Percentiles rank a stretch among this genome's conserved stretches.
Conservation (phyloP, 2,888 invertebrate genomes). For the Parapristionchus giblindavisi region DNA sequence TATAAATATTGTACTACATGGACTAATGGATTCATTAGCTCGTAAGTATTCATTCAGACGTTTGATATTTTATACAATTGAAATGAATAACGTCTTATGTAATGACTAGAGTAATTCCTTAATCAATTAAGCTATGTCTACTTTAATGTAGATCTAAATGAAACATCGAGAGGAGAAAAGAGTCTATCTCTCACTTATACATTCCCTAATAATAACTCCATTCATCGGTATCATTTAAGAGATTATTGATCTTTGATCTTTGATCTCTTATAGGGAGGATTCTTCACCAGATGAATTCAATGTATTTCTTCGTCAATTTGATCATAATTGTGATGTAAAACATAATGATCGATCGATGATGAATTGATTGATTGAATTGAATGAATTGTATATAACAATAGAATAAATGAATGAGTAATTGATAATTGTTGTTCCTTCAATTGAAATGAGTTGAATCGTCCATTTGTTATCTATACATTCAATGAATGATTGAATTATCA, state of each 20-base stretch:
- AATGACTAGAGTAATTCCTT: not conserved
- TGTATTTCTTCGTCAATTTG: slow-evolving; percentile 32
- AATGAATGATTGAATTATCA: too few relatives aligned
- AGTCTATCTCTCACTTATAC: slow-evolving; percentile 34
- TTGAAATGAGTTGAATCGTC: not conserved
- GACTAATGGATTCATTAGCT: slow-evolving; percentile 35
- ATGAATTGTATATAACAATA: too few relatives aligned
- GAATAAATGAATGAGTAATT: not conserved
- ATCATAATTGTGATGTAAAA: slow-evolving; percentile 34
- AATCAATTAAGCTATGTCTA: slow-evolving; percentile 31
- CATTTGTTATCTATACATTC: not conserved
- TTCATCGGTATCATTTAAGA: slow-evolving; percentile 23
- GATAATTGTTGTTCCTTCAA: not conserved
- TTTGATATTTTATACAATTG: not conserved
- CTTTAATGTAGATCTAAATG: slow-evolving; percentile 37
- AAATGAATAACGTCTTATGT: not conserved
- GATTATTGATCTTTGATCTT: not conserved
- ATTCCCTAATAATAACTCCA: slow-evolving; percentile 29
- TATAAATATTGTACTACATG: slow-evolving; percentile 36
- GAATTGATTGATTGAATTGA: too few relatives aligned
- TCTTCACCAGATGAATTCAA: slow-evolving; percentile 17
- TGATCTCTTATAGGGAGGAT: slow-evolving; percentile 22
- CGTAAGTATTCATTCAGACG: slow-evolving; percentile 17
- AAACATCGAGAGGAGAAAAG: slow-evolving; percentile 8
- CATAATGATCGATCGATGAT: too few relatives aligned